Percentiles rank a stretch among this genome's conserved stretches.
Evolutionary conservation across 2,797 vertebrate species (phyloP).

Genomic region (Sebastes minor): DNA sequence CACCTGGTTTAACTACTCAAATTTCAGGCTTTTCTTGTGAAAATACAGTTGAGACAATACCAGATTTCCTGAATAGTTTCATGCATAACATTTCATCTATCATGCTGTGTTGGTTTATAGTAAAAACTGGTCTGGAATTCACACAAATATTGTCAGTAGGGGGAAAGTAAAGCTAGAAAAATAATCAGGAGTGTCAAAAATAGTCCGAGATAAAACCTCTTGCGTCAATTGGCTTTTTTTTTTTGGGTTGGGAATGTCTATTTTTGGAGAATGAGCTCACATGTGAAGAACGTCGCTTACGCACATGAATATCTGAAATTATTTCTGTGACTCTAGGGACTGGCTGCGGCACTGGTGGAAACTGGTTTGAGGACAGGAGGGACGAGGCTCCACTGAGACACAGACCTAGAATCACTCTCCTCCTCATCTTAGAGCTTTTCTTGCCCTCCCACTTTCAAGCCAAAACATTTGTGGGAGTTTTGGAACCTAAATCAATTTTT

Average conservation of each 20-base stretch:
- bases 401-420: conserved; percentile 38
- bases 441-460: background rate
- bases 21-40: conserved; percentile 28
- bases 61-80: conserved; percentile 28
- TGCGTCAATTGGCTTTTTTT: conserved; percentile 70
- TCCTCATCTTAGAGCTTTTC: conserved; percentile 9
- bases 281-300: conserved; percentile 76
- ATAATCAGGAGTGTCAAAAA: conserved; percentile 74
- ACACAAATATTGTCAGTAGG: conserved; percentile 69
- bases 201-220: conserved; percentile 70
- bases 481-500: background rate
- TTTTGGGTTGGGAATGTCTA: conserved; percentile 59
- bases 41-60: conserved; percentile 35
- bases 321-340: conserved; percentile 71
- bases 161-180: conserved; percentile 63
- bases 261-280: conserved; percentile 80
- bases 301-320: conserved; percentile 74
- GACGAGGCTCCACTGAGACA: conserved; percentile 55
- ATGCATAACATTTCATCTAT: conserved; percentile 42
- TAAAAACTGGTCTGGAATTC: conserved; percentile 68
- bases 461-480: background rate
- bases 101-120: conserved; percentile 63
- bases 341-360: conserved; percentile 67
- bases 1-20: conserved; percentile 8
- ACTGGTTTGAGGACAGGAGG: conserved; percentile 71